A percentile compares a stretch with the other conserved stretches of the same genome.
These are phyloP conservation scores for Agraylea sexmaculata DNA, from an alignment of 1,140 invertebrate species.

Conservation along the genomic window DNA sequence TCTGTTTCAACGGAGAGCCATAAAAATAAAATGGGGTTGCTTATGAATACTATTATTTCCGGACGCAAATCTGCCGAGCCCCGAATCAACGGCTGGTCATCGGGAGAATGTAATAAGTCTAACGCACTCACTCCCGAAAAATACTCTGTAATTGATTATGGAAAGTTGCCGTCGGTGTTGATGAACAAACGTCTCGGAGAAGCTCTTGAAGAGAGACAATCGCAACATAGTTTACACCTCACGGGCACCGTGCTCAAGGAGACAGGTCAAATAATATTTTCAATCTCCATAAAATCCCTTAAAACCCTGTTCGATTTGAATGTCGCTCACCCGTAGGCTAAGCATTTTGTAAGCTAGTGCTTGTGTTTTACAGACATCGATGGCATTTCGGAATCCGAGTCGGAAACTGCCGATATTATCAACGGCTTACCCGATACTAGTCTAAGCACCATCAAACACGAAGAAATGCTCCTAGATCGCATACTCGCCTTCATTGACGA, in stretches of 20 bases:
- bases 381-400: constrained; percentile 18
- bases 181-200: constrained; percentile 22
- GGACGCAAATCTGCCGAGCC: constrained; percentile 18
- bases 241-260: background rate
- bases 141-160: constrained; percentile 34
- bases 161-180: constrained; percentile 28
- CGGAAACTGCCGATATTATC: constrained; percentile 8
- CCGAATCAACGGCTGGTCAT: constrained; percentile 7
- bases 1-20: background rate
- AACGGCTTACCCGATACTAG: background rate
- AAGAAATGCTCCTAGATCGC: constrained; percentile 9
- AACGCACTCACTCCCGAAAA: constrained; percentile 21
- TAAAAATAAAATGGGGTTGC: too few species aligned
- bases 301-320: constrained; percentile 14
- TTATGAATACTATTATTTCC: constrained; percentile 6
- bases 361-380: too few species aligned
- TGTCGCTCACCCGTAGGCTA: too few species aligned
- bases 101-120: background rate
- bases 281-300: too few species aligned
- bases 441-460: background rate
- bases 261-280: constrained; percentile 5
- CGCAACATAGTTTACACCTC: constrained; percentile 23
- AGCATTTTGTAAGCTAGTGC: too few species aligned
- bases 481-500: constrained; percentile 9
- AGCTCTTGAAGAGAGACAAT: constrained; percentile 25